Percentiles rank a stretch among this genome's conserved stretches.
Evolutionary conservation across 53 echinoderm and acorn worm species (phyloP).

Genomic region (Arbacia lixula): DNA sequence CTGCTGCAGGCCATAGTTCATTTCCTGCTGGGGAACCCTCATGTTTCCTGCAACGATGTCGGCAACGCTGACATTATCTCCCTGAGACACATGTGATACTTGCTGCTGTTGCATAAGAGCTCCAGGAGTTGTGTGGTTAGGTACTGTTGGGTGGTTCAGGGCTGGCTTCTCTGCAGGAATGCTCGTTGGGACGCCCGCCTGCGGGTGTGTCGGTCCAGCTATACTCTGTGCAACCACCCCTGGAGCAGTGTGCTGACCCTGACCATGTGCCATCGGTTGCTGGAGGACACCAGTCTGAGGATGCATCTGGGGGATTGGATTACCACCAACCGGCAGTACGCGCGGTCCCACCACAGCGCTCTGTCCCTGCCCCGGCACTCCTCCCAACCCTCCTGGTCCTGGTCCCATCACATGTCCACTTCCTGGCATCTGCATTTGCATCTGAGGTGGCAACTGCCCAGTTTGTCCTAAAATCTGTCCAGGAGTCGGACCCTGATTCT

Average conservation of each 20-base stretch:
- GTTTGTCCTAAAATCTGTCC: conserved; percentile 52
- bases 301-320: not conserved
- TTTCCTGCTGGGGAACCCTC: conserved; percentile 50
- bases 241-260: conserved; percentile 43
- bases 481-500: too few species aligned
- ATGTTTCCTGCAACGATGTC: conserved; percentile 53
- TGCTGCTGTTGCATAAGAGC: conserved; percentile 35
- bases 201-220: not conserved
- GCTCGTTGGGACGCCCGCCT: not conserved
- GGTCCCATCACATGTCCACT: conserved; percentile 21
- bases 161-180: not conserved
- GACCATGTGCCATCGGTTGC: not conserved
- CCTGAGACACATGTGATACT: conserved; percentile 39
- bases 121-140: conserved; percentile 2
- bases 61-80: conserved; percentile 45
- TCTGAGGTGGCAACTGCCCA: conserved; percentile 29
- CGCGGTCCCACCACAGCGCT: not conserved
- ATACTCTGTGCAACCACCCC: not conserved
- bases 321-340: not conserved
- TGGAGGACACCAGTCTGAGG: conserved; percentile 31
- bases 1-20: conserved; percentile 33
- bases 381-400: not conserved
- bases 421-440: not conserved
- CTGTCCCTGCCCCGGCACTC: not conserved
- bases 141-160: not conserved